These are phyloP conservation scores for Crypturellus undulatus DNA, from an alignment of 2,113 vertebrate genomes.

Conservation along the genomic window DNA sequence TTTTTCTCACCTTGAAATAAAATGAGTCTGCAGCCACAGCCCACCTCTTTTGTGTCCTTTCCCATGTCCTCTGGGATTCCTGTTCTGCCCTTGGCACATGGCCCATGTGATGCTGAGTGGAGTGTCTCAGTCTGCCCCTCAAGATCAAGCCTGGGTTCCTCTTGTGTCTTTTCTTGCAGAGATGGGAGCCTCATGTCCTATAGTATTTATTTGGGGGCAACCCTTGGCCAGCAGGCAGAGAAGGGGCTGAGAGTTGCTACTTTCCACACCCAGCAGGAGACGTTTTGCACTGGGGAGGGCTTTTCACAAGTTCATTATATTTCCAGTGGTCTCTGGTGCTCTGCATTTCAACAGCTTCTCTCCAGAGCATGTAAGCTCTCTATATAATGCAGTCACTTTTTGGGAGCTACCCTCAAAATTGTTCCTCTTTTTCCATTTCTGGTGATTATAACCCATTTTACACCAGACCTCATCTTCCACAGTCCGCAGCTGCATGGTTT, in stretches of 20 bases:
- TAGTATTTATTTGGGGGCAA: rapidly evolving
- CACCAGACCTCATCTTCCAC: rapidly evolving
- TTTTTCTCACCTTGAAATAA: background rate
- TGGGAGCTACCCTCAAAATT: background rate
- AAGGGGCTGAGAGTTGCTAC: rapidly evolving
- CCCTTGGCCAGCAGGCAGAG: rapidly evolving
- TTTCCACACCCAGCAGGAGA: rapidly evolving
- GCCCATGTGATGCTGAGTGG: rapidly evolving
- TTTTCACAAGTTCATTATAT: rapidly evolving
- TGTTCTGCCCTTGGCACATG: rapidly evolving
- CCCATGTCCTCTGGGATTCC: too few species aligned
- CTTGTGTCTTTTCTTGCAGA: too few species aligned
- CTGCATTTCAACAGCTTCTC: rapidly evolving
- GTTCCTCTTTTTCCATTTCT: background rate
- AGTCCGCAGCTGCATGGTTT: rapidly evolving
- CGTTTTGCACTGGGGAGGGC: rapidly evolving
- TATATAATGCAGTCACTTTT: background rate
- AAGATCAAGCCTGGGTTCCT: too few species aligned
- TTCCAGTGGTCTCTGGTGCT: rapidly evolving
- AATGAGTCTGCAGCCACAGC: background rate
- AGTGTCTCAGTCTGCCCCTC: too few species aligned
- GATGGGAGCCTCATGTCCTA: rapidly evolving
- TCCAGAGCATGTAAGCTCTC: rapidly evolving
- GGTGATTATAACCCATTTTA: background rate
- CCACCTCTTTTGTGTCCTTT: background rate